These are phyloP conservation scores for Paramormyrops kingsleyae DNA, from an alignment of 2,113 vertebrate genomes.

Conservation along the genomic window DNA sequence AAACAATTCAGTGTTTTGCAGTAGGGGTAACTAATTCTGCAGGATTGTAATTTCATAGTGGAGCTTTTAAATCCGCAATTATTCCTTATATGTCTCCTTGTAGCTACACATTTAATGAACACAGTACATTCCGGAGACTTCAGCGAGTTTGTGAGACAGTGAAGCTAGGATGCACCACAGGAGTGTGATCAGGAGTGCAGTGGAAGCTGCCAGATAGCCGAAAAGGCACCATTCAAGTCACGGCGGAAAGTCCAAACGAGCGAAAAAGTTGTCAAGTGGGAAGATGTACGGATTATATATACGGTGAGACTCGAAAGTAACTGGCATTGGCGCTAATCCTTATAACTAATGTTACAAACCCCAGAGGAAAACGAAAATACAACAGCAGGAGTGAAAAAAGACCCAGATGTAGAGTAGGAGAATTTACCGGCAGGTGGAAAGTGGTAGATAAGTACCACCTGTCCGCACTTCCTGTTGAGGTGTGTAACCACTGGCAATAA, in stretches of 20 bases:
- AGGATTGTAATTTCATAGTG: background rate
- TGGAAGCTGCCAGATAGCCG: background rate
- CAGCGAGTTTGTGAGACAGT: background rate
- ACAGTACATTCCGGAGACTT: background rate
- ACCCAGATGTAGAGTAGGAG: background rate
- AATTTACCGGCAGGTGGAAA: background rate
- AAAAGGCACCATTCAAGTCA: background rate
- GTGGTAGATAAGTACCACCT: background rate
- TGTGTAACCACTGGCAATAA: background rate
- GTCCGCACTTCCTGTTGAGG: background rate
- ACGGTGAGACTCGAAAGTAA: background rate
- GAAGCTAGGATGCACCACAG: background rate
- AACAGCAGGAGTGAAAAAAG: background rate
- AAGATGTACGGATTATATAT: background rate
- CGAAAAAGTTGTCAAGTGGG: background rate
- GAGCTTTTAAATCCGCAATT: background rate
- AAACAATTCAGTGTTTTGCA: background rate
- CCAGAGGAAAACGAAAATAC: background rate
- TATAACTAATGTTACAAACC: background rate
- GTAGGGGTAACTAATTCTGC: background rate
- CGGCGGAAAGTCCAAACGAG: background rate
- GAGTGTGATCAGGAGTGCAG: background rate
- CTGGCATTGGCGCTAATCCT: background rate
- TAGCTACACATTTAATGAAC: background rate
- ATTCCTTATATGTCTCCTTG: background rate